A percentile compares a stretch with the other conserved stretches of the same genome.
These are phyloP conservation scores for Ptychadena robeensis DNA, from an alignment of 2,797 vertebrate genomes.

Conservation along the genomic window DNA sequence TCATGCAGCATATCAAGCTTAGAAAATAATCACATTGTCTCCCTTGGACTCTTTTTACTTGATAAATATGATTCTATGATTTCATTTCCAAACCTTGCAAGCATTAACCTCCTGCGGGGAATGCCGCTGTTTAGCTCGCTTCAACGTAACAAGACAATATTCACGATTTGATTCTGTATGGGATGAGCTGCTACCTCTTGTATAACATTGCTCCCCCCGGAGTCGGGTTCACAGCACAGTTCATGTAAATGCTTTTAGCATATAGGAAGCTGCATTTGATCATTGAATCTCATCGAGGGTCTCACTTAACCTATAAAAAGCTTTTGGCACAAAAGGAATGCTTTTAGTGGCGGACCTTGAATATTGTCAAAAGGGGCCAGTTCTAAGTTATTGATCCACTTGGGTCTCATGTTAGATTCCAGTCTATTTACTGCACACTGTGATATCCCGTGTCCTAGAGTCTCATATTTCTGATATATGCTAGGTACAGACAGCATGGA, in stretches of 20 bases:
- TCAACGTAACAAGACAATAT: slow-evolving; percentile 31
- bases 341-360: slow-evolving; percentile 46
- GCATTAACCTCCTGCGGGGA: slow-evolving; percentile 33
- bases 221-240: slow-evolving; percentile 8
- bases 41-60: slow-evolving; percentile 22
- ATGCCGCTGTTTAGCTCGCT: neutral
- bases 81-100: neutral
- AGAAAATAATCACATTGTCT: slow-evolving; percentile 31
- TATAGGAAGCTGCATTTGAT: slow-evolving; percentile 9
- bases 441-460: neutral
- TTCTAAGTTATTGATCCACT: slow-evolving; percentile 45
- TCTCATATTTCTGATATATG: too few relatives aligned
- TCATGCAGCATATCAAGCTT: slow-evolving; percentile 11
- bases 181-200: slow-evolving; percentile 27
- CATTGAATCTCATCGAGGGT: slow-evolving; percentile 6
- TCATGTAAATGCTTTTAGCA: slow-evolving; percentile 36
- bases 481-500: too few relatives aligned
- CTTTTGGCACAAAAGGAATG: slow-evolving; percentile 39
- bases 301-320: slow-evolving; percentile 32
- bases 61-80: slow-evolving; percentile 21
- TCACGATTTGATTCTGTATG: neutral
- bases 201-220: slow-evolving; percentile 2
- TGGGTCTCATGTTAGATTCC: slow-evolving; percentile 10
- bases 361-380: slow-evolving; percentile 30
- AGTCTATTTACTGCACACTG: neutral